phyloP scores from a whole-genome alignment of 1,140 invertebrate genomes.

The Drosophila saltans region DNA sequence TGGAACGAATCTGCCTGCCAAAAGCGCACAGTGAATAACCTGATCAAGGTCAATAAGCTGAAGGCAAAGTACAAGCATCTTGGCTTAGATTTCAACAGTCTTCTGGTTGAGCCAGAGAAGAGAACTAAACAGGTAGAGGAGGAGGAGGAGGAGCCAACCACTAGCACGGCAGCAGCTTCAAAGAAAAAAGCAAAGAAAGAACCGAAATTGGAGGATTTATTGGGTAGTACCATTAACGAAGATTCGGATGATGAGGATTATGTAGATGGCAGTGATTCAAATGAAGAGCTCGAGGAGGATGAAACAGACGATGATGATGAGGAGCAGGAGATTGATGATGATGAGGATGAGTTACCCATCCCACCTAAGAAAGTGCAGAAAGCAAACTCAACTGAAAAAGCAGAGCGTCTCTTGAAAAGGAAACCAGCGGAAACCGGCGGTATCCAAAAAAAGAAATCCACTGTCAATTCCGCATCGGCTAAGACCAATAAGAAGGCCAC shows the following conservation, averaged over 20 bases:
- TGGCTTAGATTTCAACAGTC: conserved; percentile 66
- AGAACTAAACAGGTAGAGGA: conserved; percentile 40
- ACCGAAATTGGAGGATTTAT: conserved; percentile 63
- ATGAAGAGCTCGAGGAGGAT: conserved; percentile 24
- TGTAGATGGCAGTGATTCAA: conserved; percentile 25
- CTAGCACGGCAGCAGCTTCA: conserved; percentile 28
- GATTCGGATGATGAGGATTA: conserved; percentile 79
- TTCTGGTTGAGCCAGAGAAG: conserved; percentile 56
- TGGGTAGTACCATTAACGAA: conserved; percentile 75
- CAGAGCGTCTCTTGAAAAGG: conserved; percentile 58
- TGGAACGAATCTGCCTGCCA: conserved; percentile 70
- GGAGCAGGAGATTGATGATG: conserved; percentile 27
- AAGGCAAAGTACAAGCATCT: conserved; percentile 71
- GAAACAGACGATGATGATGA: conserved; percentile 31
- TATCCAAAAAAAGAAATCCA: conserved; percentile 61
- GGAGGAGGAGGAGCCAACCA: conserved; percentile 18
- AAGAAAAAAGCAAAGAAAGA: conserved; percentile 29
- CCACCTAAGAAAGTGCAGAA: conserved; percentile 40
- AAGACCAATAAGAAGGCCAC: conserved; percentile 41
- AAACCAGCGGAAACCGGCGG: conserved; percentile 67
- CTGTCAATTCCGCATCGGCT: conserved; percentile 1
- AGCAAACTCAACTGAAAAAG: conserved; percentile 37
- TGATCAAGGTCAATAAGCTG: conserved; percentile 60
- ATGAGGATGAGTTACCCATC: conserved; percentile 33
- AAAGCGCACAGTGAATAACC: conserved; percentile 60